Conservation (phyloP, 2,113 vertebrate genomes). For the Psittacula cyanocephala region DNA sequence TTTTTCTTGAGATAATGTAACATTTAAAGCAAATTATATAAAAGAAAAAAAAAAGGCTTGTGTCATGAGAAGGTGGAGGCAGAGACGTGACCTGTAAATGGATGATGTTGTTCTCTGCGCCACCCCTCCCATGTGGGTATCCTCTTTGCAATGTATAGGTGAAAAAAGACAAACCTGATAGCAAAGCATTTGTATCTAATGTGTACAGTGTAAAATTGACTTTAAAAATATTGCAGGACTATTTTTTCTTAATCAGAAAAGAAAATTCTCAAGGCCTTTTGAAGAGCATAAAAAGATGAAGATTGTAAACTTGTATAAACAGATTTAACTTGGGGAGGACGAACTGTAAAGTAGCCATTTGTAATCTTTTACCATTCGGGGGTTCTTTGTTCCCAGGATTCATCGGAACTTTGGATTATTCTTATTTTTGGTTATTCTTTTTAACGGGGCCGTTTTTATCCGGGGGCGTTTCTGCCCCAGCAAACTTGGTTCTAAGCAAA, state of each 20-base stretch:
- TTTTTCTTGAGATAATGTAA: slow-evolving; percentile 84
- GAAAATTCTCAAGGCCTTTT: slow-evolving; percentile 86
- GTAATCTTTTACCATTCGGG: slow-evolving; percentile 85
- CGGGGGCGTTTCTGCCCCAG: slow-evolving; percentile 76
- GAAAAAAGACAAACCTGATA: slow-evolving; percentile 79
- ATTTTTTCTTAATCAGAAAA: slow-evolving; percentile 98
- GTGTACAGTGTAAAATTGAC: slow-evolving; percentile 94
- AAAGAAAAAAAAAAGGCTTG: slow-evolving; percentile 56
- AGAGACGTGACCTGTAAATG: slow-evolving; percentile 73
- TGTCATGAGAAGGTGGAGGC: slow-evolving; percentile 69
- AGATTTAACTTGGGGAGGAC: slow-evolving; percentile 76
- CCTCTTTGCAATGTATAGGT: slow-evolving; percentile 84
- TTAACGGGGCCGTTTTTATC: slow-evolving; percentile 79
- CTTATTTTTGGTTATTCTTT: slow-evolving; percentile 68
- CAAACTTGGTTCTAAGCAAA: slow-evolving; percentile 76
- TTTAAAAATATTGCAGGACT: slow-evolving; percentile 92
- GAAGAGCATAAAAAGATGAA: slow-evolving; percentile 85
- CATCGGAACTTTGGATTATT: slow-evolving; percentile 82
- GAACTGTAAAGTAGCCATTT: slow-evolving; percentile 91
- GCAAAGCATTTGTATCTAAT: slow-evolving; percentile 83
- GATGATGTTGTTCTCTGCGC: slow-evolving; percentile 66
- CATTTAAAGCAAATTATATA: slow-evolving; percentile 82
- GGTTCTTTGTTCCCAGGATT: slow-evolving; percentile 87
- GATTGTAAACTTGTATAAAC: slow-evolving; percentile 88
- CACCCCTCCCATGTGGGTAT: slow-evolving; percentile 68